phyloP scores from a whole-genome alignment of 1,140 invertebrate genomes.

The Plectrocnemia conspersa region DNA sequence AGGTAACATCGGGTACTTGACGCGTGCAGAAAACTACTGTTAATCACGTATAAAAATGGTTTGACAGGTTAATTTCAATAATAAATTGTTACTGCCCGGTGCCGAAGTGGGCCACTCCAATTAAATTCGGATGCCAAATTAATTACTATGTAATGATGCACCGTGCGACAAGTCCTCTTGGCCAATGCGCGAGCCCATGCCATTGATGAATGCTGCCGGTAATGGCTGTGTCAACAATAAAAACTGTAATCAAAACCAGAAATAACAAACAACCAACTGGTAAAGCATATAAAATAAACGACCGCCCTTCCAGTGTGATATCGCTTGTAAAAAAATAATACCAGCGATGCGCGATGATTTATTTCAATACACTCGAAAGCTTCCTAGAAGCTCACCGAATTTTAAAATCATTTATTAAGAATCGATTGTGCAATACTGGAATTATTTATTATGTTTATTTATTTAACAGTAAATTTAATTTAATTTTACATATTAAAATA shows the following conservation, averaged over 20 bases:
- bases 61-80: slow-evolving; percentile 37
- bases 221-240: slow-evolving; percentile 1
- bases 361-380: no score
- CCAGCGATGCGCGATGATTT: no score
- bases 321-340: no score
- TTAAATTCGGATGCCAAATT: slow-evolving; percentile 33
- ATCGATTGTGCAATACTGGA: no score
- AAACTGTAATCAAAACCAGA: not conserved
- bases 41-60: slow-evolving; percentile 32
- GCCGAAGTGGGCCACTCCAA: slow-evolving; percentile 33
- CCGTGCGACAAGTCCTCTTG: not conserved
- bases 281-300: no score
- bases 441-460: no score
- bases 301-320: no score
- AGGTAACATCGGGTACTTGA: slow-evolving; percentile 19
- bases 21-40: slow-evolving; percentile 27
- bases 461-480: no score
- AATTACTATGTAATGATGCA: slow-evolving; percentile 33
- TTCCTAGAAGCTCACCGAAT: no score
- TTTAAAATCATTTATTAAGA: no score
- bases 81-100: slow-evolving; percentile 29
- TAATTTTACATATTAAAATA: no score
- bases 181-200: not conserved
- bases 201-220: not conserved
- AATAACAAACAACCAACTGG: no score